These are phyloP conservation scores for Toxotes jaculatrix DNA, from an alignment of 2,113 vertebrate genomes.

Conservation along the genomic window DNA sequence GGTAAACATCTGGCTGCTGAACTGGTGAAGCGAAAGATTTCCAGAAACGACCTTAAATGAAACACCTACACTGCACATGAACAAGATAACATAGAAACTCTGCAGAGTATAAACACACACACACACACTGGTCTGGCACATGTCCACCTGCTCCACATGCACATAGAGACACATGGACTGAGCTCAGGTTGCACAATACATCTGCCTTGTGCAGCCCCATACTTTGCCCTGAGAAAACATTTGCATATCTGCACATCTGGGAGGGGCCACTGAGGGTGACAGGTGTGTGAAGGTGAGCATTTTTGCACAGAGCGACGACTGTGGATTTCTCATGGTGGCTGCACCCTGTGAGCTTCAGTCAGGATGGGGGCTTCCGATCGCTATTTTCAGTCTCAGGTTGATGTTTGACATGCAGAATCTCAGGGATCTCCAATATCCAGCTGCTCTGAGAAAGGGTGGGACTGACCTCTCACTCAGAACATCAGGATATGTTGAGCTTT, in stretches of 20 bases:
- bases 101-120: constrained; percentile 1
- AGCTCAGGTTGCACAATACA: constrained; percentile 50
- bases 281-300: constrained; percentile 6
- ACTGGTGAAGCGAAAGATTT: not conserved
- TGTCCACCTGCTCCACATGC: constrained; percentile 44
- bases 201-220: constrained; percentile 29
- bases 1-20: not conserved
- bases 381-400: too few relatives aligned
- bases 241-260: constrained; percentile 19
- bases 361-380: not conserved
- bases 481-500: not conserved
- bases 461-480: too few relatives aligned
- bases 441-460: too few relatives aligned
- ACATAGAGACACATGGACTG: constrained; percentile 49
- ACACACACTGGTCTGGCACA: constrained; percentile 40
- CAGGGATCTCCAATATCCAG: too few relatives aligned
- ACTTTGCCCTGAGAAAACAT: constrained; percentile 45
- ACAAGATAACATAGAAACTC: constrained; percentile 27
- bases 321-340: not conserved
- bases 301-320: not conserved
- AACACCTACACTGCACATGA: not conserved
- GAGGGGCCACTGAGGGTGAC: not conserved
- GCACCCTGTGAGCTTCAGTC: not conserved
- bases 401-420: too few relatives aligned
- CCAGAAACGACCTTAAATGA: not conserved